Evolutionary conservation across 1,140 invertebrate genomes (phyloP).

Genomic region (Nautilus pompilius): DNA sequence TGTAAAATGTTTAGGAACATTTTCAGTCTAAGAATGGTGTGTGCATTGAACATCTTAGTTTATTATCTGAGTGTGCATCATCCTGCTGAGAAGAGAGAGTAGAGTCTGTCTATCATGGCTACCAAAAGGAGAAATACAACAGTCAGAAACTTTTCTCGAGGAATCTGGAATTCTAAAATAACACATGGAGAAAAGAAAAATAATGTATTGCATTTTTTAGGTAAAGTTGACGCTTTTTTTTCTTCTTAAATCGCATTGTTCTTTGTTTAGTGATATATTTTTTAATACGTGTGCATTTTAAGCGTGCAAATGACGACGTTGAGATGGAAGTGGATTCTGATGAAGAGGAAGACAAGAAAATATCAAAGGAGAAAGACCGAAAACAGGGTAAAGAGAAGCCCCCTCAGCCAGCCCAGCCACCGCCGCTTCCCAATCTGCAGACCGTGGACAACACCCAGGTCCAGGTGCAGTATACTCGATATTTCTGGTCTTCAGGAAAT

Average conservation of each 20-base stretch:
- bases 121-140: too few species aligned
- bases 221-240: neutral
- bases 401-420: neutral
- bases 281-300: constrained; percentile 6
- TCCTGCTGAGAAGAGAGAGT: too few species aligned
- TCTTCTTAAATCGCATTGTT: neutral
- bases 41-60: too few species aligned
- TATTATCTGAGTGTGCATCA: too few species aligned
- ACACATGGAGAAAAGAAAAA: too few species aligned
- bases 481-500: too few species aligned
- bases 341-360: constrained; percentile 27
- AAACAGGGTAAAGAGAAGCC: neutral
- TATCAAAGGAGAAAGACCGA: constrained; percentile 39
- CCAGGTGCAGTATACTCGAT: neutral
- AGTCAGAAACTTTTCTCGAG: too few species aligned
- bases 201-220: neutral
- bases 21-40: too few species aligned
- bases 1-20: too few species aligned
- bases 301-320: constrained; percentile 34
- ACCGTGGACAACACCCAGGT: constrained; percentile 6
- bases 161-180: too few species aligned
- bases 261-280: neutral
- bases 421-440: constrained; percentile 23
- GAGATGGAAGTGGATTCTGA: constrained; percentile 68
- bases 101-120: too few species aligned